These are phyloP conservation scores for Merluccius polli DNA, from an alignment of 2,797 vertebrate genomes.

Conservation along the genomic window DNA sequence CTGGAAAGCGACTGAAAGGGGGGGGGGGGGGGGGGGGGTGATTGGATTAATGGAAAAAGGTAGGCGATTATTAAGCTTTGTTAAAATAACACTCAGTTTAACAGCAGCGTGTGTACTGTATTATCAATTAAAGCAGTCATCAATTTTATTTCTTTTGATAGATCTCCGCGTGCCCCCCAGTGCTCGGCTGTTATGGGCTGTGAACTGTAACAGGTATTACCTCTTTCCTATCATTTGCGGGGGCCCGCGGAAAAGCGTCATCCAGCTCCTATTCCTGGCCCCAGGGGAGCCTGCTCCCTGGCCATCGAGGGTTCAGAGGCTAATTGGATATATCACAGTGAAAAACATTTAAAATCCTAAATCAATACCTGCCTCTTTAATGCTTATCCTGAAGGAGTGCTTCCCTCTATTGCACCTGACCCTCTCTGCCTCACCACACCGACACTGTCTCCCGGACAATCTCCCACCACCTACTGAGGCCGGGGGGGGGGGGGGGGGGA, in stretches of 20 bases:
- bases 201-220: constrained; percentile 60
- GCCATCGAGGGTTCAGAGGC: constrained; percentile 75
- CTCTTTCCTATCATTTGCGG: constrained; percentile 55
- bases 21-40: background rate
- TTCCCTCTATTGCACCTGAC: constrained; percentile 60
- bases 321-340: constrained; percentile 78
- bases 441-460: constrained; percentile 52
- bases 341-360: constrained; percentile 80
- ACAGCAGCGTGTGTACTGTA: background rate
- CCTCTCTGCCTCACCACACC: constrained; percentile 28
- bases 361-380: constrained; percentile 78
- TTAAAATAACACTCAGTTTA: constrained; percentile 9
- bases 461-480: constrained; percentile 60
- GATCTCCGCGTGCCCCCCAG: constrained; percentile 20
- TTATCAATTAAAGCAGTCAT: constrained; percentile 17
- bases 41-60: background rate
- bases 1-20: background rate
- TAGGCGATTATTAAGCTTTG: too few relatives aligned
- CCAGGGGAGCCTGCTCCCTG: constrained; percentile 56
- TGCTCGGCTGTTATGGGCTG: constrained; percentile 24
- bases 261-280: constrained; percentile 45
- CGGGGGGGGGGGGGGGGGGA: constrained; percentile 29
- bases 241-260: constrained; percentile 48
- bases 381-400: constrained; percentile 74
- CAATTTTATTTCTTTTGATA: constrained; percentile 22